Evolutionary conservation across 2,888 invertebrate genomes (phyloP), one percentile per base, ranked within the genome.

Genomic region (Slavum lentiscoides): DNA sequence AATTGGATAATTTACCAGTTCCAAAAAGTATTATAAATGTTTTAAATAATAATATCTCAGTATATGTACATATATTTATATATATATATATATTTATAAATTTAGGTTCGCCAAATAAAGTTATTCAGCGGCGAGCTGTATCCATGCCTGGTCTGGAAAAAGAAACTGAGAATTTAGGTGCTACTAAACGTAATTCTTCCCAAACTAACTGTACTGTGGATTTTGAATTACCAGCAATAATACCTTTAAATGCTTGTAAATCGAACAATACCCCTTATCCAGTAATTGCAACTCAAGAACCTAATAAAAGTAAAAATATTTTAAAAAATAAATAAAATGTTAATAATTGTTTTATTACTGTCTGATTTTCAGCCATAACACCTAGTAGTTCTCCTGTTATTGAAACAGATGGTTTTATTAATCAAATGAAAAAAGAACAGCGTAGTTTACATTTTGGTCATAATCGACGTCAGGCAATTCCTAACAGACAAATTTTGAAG

Each of bases 21-120:
- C 80, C 80, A 55, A 80, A 72, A 80, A 72, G 80, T 80, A 80
- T 37, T 21, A 61, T n/a, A 19, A 23, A 13, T 49, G 3, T 49
- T n/a, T 49, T 49, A 49, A 2, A 3, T 49, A 49, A 49, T 43
- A 49, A 49, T 49, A 49, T 13, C 13, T 1, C 11, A 49, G 0
- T 3, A 13, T 13, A 43, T 43, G 7, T 49, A 11, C 13, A 49
- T 49, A 49, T 13, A 43, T 43, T 1, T 49, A 3, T 13, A 43
- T 43, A 7, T 49, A 3, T 49, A 1, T 49, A 13, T 49, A 49
- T 72, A 4, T 64, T 62, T 81, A 69, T 15, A 39, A 61, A 67
- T 81, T 59, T 82, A 87, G 88, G 87, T 82, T 88, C 88, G 23
- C 88, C 88, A 58, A 88, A 88, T 84, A 87, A 88, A 84, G 72